Evolutionary conservation across 2,888 invertebrate species (phyloP).

Genomic region (Scaptomyza caliginosa): DNA sequence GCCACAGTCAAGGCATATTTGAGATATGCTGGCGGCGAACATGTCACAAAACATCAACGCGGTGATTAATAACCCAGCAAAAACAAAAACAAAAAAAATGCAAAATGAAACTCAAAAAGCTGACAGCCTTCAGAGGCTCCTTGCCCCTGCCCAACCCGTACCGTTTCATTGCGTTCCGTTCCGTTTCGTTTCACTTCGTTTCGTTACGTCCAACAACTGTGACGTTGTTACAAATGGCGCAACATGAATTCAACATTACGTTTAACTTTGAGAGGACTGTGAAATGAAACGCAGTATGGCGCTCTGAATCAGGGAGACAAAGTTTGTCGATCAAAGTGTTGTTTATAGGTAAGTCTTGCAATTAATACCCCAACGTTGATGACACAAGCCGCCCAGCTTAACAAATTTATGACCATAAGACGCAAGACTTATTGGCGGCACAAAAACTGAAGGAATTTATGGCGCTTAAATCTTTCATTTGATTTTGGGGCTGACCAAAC

Average conservation of each 20-base stretch:
- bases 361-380: conserved; percentile 68
- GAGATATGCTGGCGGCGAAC: conserved; percentile 46
- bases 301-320: conserved; percentile 13
- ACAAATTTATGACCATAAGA: conserved; percentile 65
- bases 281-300: conserved; percentile 15
- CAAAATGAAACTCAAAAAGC: conserved; percentile 58
- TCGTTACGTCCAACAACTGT: conserved; percentile 34
- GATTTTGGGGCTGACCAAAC: conserved; percentile 31
- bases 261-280: conserved; percentile 21
- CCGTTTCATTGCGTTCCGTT: no score
- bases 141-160: background rate
- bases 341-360: conserved; percentile 41
- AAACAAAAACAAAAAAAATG: no score
- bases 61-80: conserved; percentile 73
- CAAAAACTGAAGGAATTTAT: conserved; percentile 55
- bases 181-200: no score
- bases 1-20: conserved; percentile 49
- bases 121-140: conserved; percentile 46
- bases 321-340: conserved; percentile 13
- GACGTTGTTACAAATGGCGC: conserved; percentile 72
- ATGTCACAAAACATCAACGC: conserved; percentile 62
- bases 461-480: conserved; percentile 31
- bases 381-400: conserved; percentile 67
- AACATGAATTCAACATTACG: conserved; percentile 77
- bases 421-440: conserved; percentile 70